Conservation (phyloP, 2,113 vertebrate genomes). For the Platysteira castanea region DNA sequence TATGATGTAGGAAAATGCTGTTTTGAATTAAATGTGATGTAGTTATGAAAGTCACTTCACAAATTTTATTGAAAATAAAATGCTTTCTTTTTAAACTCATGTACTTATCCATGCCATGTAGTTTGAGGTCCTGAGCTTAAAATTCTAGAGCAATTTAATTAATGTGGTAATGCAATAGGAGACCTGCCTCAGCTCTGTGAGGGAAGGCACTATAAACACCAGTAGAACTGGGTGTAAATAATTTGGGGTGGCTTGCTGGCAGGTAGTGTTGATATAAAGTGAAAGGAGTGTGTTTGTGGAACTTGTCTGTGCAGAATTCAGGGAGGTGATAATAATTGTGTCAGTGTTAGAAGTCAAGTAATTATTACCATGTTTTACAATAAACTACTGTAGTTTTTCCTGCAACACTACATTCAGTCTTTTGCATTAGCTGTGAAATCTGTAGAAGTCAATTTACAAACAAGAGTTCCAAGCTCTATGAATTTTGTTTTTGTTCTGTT, state of each 20-base stretch:
- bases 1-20: neutral
- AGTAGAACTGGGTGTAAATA: neutral
- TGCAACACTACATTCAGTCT: neutral
- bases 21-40: neutral
- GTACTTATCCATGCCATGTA: fast-evolving
- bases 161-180: neutral
- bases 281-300: neutral
- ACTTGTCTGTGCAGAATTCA: neutral
- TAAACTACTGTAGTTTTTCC: neutral
- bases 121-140: neutral
- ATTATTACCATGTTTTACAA: neutral
- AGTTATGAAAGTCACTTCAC: neutral
- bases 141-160: neutral
- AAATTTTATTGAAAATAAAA: neutral
- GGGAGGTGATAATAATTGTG: neutral
- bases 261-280: neutral
- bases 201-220: neutral
- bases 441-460: neutral
- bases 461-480: neutral
- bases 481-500: neutral
- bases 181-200: neutral
- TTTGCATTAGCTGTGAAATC: neutral
- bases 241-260: neutral
- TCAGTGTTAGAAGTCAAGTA: neutral
- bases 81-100: neutral